Evolutionary conservation across 2,113 vertebrate genomes (phyloP).

Genomic region (Semicossyphus pulcher): DNA sequence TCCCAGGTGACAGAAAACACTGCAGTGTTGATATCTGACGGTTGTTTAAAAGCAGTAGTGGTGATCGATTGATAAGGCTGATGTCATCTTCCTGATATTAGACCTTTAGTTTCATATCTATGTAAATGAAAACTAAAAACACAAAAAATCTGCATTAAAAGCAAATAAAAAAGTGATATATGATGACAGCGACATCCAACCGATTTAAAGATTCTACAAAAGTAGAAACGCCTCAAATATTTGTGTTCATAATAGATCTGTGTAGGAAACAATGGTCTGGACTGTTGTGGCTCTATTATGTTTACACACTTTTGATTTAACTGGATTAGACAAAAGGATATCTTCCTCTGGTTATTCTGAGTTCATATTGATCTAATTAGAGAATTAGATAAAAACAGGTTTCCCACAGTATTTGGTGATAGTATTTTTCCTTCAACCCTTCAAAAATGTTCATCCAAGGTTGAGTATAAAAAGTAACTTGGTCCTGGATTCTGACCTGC

Average conservation of each 20-base stretch:
- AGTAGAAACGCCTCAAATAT: too few relatives aligned
- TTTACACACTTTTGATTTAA: background rate
- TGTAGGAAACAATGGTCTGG: background rate
- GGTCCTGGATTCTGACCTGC: background rate
- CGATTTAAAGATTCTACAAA: too few relatives aligned
- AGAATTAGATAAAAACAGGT: background rate
- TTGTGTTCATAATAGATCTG: too few relatives aligned
- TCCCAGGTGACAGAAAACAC: background rate
- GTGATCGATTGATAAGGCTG: background rate
- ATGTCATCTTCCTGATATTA: background rate
- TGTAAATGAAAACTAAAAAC: background rate
- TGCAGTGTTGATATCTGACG: background rate
- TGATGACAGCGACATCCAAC: background rate
- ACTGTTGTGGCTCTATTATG: background rate
- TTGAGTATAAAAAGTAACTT: background rate
- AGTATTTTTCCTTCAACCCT: background rate
- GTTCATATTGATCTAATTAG: background rate
- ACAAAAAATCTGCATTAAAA: background rate
- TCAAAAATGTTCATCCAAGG: background rate
- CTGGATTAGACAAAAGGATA: background rate
- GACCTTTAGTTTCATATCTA: background rate
- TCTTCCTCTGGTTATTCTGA: background rate
- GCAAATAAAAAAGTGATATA: background rate
- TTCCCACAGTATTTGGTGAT: background rate
- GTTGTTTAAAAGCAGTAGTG: background rate